Evolutionary conservation across 2,113 vertebrate species (phyloP).

Genomic region (Astur gentilis): DNA sequence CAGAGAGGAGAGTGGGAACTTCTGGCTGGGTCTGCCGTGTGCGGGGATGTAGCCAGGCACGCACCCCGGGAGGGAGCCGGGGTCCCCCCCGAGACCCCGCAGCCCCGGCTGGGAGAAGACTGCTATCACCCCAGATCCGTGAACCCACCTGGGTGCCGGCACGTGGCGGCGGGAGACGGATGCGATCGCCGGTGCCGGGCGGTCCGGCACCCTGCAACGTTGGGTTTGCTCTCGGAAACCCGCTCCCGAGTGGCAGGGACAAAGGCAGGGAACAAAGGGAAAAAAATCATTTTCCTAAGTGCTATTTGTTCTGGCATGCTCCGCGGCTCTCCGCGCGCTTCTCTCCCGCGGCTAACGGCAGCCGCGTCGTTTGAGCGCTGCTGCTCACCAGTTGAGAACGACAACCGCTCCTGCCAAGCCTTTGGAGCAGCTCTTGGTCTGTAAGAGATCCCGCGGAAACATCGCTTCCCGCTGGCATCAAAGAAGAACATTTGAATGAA

Average conservation of each 20-base stretch:
- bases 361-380: not conserved
- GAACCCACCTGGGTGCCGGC: fast-evolving
- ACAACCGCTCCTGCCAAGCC: not conserved
- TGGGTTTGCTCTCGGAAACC: not conserved
- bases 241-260: not conserved
- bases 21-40: not conserved
- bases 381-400: not conserved
- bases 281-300: not conserved
- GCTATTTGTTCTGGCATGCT: conserved; percentile 45
- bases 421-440: not conserved
- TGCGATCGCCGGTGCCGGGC: not conserved
- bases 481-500: not conserved
- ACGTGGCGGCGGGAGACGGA: fast-evolving
- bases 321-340: not conserved
- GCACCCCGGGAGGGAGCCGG: not conserved
- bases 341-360: not conserved
- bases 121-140: not conserved
- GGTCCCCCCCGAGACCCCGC: not conserved
- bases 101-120: not conserved
- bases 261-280: conserved; percentile 42
- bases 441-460: not conserved
- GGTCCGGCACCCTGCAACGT: not conserved
- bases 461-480: conserved; percentile 51
- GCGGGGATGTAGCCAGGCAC: not conserved
- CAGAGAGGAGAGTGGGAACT: not conserved